Conservation (phyloP, 1,140 invertebrate species). For the Drosophila kohkoa region DNA sequence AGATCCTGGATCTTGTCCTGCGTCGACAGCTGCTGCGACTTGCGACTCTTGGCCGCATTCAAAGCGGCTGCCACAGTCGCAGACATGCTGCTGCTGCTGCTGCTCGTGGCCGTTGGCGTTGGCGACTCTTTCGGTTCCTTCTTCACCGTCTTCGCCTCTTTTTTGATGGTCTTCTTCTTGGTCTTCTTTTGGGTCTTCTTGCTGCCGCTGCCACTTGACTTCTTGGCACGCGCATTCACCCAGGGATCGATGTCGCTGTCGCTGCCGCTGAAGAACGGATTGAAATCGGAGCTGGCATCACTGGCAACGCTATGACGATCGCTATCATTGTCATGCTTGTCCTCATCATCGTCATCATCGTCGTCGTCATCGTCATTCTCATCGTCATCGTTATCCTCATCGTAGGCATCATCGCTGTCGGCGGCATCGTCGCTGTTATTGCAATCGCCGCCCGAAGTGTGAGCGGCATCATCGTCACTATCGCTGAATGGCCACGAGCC, state of each 20-base stretch:
- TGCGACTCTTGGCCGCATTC: slow-evolving; percentile 75
- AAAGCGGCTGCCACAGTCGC: slow-evolving; percentile 59
- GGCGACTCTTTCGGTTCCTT: slow-evolving; percentile 34
- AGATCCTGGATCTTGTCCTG: slow-evolving; percentile 91
- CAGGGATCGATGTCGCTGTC: slow-evolving; percentile 94
- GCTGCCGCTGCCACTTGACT: slow-evolving; percentile 35
- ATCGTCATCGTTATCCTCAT: slow-evolving; percentile 45
- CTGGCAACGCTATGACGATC: slow-evolving; percentile 83
- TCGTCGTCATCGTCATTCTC: slow-evolving; percentile 43
- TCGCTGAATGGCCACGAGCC: slow-evolving; percentile 77
- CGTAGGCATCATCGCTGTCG: slow-evolving; percentile 50
- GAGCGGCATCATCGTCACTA: slow-evolving; percentile 57
- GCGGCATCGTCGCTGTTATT: slow-evolving; percentile 55
- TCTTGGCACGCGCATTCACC: slow-evolving; percentile 87
- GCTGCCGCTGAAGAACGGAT: slow-evolving; percentile 95
- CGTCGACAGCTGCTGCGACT: slow-evolving; percentile 87
- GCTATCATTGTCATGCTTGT: slow-evolving; percentile 75
- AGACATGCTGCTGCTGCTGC: slow-evolving; percentile 37
- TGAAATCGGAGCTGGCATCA: slow-evolving; percentile 91
- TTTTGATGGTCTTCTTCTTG: slow-evolving; percentile 87
- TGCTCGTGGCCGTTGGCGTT: not conserved
- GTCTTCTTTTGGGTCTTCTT: slow-evolving; percentile 66
- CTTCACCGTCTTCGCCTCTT: slow-evolving; percentile 85
- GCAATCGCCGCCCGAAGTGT: slow-evolving; percentile 21
- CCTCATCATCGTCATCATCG: slow-evolving; percentile 54